These are phyloP conservation scores for Scaptomyza cyrtandrae DNA, from an alignment of 2,888 invertebrate species.

Conservation along the genomic window DNA sequence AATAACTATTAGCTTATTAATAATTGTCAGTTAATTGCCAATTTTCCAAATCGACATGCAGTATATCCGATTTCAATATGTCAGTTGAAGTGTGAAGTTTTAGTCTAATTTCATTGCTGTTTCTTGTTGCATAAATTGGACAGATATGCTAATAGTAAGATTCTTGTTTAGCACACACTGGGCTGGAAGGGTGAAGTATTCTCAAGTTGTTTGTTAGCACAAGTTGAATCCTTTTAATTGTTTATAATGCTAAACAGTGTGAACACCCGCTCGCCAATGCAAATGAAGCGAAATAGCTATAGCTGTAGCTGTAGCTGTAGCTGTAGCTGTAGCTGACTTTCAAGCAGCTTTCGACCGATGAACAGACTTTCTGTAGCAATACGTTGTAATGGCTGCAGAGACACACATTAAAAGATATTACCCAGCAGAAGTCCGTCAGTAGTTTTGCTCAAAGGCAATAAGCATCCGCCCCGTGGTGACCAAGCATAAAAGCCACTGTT, in stretches of 20 bases:
- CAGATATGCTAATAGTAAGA: neutral
- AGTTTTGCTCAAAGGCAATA: neutral
- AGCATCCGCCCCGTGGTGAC: neutral
- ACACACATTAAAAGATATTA: neutral
- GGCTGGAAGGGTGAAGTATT: neutral
- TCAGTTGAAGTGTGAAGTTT: neutral
- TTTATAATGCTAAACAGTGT: constrained; percentile 6
- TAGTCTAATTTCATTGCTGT: no score
- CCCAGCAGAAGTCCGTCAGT: constrained; percentile 6
- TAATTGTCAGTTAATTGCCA: neutral
- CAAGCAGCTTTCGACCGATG: neutral
- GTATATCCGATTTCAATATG: neutral
- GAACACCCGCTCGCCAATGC: constrained; percentile 9
- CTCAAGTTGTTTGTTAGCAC: constrained; percentile 4
- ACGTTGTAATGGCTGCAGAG: neutral
- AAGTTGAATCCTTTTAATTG: neutral
- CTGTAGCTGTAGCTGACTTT: no score
- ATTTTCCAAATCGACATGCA: no score
- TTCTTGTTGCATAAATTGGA: neutral
- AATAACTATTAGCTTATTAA: neutral
- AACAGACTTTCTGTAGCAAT: neutral
- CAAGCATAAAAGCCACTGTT: neutral
- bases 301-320: no score
- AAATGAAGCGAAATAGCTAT: constrained; percentile 4
- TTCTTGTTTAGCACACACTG: no score